phyloP scores from a whole-genome alignment of 2,797 vertebrate genomes.

The Phaenicophaeus curvirostris region DNA sequence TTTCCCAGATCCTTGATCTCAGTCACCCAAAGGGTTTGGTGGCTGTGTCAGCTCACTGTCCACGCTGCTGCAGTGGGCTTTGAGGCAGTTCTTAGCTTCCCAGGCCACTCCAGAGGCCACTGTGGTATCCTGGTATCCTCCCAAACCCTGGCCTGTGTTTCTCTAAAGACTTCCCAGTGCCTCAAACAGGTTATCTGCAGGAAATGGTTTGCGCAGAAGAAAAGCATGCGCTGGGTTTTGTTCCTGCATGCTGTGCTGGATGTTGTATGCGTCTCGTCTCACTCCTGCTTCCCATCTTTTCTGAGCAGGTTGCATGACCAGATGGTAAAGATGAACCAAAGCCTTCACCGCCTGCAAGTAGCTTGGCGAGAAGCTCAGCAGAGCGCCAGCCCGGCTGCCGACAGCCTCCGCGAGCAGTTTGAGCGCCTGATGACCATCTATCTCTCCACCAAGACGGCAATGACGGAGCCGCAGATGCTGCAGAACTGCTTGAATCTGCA shows the following conservation, averaged over 20 bases:
- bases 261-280: background rate
- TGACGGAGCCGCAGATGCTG: slow-evolving; percentile 92
- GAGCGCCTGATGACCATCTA: slow-evolving; percentile 97
- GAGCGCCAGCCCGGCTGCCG: slow-evolving; percentile 85
- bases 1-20: background rate
- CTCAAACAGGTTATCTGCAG: accelerated
- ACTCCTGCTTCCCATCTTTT: slow-evolving; percentile 7
- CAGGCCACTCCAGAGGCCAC: background rate
- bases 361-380: slow-evolving; percentile 95
- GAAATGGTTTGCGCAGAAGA: background rate
- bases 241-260: background rate
- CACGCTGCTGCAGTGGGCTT: background rate
- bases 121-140: accelerated
- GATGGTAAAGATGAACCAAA: slow-evolving; percentile 99
- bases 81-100: accelerated
- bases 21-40: background rate
- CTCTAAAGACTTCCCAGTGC: background rate
- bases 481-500: slow-evolving; percentile 96
- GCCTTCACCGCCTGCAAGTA: slow-evolving; percentile 94
- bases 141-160: background rate
- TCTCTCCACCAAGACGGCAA: slow-evolving; percentile 93
- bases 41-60: accelerated
- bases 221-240: accelerated
- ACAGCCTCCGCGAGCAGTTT: slow-evolving; percentile 94
- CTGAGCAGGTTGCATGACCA: slow-evolving; percentile 91